Evolutionary conservation across 2,888 invertebrate species (phyloP).

Genomic region (Shargacucullia verbasci): DNA sequence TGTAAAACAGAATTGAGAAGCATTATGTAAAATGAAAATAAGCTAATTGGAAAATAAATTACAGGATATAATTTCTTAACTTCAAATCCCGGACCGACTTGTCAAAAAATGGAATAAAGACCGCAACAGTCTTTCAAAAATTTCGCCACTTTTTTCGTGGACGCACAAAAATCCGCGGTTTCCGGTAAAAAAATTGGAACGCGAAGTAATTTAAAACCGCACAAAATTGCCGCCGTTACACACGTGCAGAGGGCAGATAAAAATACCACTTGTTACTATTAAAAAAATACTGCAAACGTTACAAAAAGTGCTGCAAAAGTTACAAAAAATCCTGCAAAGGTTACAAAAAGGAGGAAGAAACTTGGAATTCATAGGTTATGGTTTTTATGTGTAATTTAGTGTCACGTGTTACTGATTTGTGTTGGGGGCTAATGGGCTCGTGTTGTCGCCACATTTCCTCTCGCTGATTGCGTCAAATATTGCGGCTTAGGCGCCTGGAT

Average conservation of each 20-base stretch:
- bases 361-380: constrained; percentile 48
- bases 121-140: constrained; percentile 65
- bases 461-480: constrained; percentile 75
- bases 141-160: constrained; percentile 68
- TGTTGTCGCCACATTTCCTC: constrained; percentile 80
- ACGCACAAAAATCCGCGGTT: constrained; percentile 79
- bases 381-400: constrained; percentile 55
- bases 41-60: not conserved
- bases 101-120: constrained; percentile 39
- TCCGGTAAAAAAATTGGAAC: constrained; percentile 83
- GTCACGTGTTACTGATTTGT: constrained; percentile 85
- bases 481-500: constrained; percentile 65
- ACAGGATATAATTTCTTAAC: constrained; percentile 4
- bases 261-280: constrained; percentile 69
- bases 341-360: constrained; percentile 55
- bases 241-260: constrained; percentile 82
- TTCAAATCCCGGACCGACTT: not conserved
- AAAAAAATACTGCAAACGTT: constrained; percentile 40
- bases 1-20: too few relatives aligned
- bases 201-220: constrained; percentile 83
- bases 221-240: constrained; percentile 79
- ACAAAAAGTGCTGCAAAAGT: constrained; percentile 45
- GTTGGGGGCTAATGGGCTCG: constrained; percentile 73
- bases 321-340: constrained; percentile 46
- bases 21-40: too few relatives aligned